A percentile compares a stretch with the other conserved stretches of the same genome.
Evolutionary conservation across 2,888 invertebrate genomes (phyloP).

Genomic region (Malacosoma neustria): DNA sequence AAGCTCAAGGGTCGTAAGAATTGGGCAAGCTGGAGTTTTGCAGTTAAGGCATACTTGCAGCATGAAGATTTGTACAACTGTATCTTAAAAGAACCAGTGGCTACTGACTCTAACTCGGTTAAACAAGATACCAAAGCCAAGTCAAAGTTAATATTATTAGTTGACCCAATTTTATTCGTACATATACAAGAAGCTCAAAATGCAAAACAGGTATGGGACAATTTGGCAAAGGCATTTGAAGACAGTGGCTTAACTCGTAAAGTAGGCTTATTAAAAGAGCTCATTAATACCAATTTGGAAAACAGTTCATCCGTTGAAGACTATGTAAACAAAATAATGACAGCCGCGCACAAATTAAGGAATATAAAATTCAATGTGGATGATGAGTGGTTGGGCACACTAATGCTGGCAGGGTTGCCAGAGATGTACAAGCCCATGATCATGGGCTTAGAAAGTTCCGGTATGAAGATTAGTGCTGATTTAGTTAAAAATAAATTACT

Average conservation of each 20-base stretch:
- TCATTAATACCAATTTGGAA: constrained; percentile 1
- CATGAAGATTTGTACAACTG: no score
- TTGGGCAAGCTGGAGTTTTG: no score
- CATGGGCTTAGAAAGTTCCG: constrained; percentile 4
- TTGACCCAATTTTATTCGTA: constrained; percentile 9
- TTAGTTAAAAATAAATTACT: constrained; percentile 2
- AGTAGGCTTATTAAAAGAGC: constrained; percentile 1
- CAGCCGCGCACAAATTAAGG: constrained; percentile 3
- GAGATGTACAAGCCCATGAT: constrained; percentile 4
- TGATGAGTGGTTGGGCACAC: constrained; percentile 4
- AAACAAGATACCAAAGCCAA: no score
- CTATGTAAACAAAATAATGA: constrained; percentile 2
- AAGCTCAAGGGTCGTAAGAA: no score
- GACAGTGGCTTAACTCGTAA: neutral
- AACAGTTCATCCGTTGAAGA: neutral
- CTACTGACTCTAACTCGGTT: no score
- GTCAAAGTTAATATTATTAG: constrained; percentile 7
- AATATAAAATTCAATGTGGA: constrained; percentile 5
- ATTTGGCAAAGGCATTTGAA: no score
- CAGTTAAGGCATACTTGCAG: no score
- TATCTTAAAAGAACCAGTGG: no score
- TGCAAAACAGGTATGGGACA: no score
- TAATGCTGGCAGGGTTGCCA: constrained; percentile 3
- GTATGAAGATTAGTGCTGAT: constrained; percentile 3
- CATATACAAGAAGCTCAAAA: constrained; percentile 10